Evolutionary conservation across 2,113 vertebrate species (phyloP).

Genomic region (Procavia capensis): DNA sequence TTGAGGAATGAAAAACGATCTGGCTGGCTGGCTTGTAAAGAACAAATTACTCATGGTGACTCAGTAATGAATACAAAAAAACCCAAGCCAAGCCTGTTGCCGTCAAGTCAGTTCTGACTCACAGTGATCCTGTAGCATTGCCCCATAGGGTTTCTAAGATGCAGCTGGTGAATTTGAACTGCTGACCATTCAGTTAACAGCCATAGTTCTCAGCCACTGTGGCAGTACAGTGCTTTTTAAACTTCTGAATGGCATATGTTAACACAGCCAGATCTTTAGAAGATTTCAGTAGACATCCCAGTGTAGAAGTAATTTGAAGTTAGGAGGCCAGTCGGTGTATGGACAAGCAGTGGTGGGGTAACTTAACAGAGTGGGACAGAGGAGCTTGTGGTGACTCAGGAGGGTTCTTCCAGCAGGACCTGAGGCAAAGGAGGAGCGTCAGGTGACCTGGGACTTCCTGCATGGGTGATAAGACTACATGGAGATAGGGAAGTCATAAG

Average conservation of each 20-base stretch:
- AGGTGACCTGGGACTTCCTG: neutral
- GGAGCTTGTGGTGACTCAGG: neutral
- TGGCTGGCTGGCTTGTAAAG: neutral
- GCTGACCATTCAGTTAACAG: too few relatives aligned
- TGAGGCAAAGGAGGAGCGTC: neutral
- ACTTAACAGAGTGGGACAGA: neutral
- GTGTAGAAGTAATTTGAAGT: neutral
- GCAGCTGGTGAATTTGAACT: too few relatives aligned
- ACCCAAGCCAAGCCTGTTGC: too few relatives aligned
- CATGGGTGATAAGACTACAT: neutral
- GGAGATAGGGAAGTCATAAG: too few relatives aligned
- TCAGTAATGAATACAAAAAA: neutral
- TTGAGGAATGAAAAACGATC: neutral
- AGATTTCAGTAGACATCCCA: neutral
- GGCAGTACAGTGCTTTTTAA: neutral
- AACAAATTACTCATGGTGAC: neutral
- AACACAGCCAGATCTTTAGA: neutral
- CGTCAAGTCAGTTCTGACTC: too few relatives aligned
- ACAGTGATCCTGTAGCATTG: too few relatives aligned
- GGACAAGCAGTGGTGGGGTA: neutral
- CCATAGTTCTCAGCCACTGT: too few relatives aligned
- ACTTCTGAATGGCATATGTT: neutral
- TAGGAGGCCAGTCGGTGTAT: neutral
- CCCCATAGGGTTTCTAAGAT: too few relatives aligned
- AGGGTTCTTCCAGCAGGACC: neutral